Evolutionary conservation across 2,888 invertebrate species (phyloP).

Genomic region (Galeopsomyia nigrocyanea): DNA sequence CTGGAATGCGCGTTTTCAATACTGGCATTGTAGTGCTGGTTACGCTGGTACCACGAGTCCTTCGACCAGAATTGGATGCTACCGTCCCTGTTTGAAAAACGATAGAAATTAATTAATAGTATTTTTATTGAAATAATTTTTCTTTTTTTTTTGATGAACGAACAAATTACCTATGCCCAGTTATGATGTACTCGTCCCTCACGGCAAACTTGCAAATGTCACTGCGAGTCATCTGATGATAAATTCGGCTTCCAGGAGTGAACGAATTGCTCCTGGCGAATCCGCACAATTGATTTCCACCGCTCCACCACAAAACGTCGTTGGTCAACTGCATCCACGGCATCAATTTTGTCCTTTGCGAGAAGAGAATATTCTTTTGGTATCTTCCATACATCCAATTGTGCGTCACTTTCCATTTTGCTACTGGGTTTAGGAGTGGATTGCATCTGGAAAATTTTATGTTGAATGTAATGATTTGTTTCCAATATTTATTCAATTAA

Average conservation of each 20-base stretch:
- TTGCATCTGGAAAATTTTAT: conserved; percentile 56
- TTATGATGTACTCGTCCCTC: conserved; percentile 64
- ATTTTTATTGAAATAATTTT: conserved; percentile 6
- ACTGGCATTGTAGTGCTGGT: conserved; percentile 52
- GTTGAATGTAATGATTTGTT: too few relatives aligned
- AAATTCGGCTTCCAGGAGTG: conserved; percentile 52
- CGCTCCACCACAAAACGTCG: conserved; percentile 72
- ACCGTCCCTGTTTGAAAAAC: conserved; percentile 64
- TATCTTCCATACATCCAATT: conserved; percentile 74
- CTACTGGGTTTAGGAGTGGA: conserved; percentile 62
- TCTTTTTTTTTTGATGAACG: background rate
- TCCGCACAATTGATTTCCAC: conserved; percentile 64
- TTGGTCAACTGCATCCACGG: conserved; percentile 72
- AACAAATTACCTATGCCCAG: conserved; percentile 67
- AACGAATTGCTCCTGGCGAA: conserved; percentile 62
- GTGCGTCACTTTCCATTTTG: conserved; percentile 67
- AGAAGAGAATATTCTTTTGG: conserved; percentile 68
- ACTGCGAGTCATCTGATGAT: conserved; percentile 54
- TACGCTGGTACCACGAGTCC: conserved; percentile 13
- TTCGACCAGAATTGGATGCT: conserved; percentile 64
- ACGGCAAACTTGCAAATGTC: conserved; percentile 70
- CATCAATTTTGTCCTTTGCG: conserved; percentile 69
- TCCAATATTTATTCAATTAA: too few relatives aligned
- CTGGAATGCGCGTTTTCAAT: conserved; percentile 61
- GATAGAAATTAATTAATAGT: conserved; percentile 1